Conservation (phyloP, 2,113 vertebrate genomes). For the Tragelaphus buxtoni region DNA sequence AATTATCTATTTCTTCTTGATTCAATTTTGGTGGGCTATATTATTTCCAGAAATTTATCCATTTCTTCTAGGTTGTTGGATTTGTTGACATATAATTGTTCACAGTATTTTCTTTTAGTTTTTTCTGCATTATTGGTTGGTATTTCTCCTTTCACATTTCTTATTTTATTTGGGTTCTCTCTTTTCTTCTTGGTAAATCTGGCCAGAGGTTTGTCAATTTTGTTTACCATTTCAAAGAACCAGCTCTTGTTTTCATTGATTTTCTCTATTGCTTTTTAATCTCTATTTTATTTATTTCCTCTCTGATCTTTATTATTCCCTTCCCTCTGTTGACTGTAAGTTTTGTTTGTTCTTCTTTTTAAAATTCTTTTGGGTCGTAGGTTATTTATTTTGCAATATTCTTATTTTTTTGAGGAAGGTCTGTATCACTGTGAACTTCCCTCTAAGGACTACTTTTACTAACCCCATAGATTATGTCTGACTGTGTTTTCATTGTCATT, state of each 20-base stretch:
- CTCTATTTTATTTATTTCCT: not conserved
- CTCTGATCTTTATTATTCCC: not conserved
- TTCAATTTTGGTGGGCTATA: not conserved
- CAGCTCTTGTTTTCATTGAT: not conserved
- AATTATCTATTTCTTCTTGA: not conserved
- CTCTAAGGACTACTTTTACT: not conserved
- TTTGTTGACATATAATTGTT: not conserved
- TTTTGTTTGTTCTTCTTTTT: not conserved
- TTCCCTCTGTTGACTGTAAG: not conserved
- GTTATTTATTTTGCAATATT: not conserved
- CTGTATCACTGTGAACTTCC: not conserved
- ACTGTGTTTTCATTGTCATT: not conserved
- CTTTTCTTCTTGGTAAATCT: not conserved
- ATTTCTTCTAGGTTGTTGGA: not conserved
- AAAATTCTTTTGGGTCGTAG: not conserved
- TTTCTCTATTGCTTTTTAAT: not conserved
- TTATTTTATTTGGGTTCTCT: not conserved
- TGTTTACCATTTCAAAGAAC: not conserved
- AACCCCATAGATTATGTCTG: not conserved
- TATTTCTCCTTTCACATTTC: not conserved
- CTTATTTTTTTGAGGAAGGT: not conserved
- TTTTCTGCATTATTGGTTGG: not conserved
- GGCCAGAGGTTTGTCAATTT: not conserved
- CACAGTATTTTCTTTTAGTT: not conserved
- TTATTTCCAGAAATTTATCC: not conserved